A percentile compares a stretch with the other conserved stretches of the same genome.
phyloP scores from a whole-genome alignment of 2,888 invertebrate genomes.

The Macaria liturata region DNA sequence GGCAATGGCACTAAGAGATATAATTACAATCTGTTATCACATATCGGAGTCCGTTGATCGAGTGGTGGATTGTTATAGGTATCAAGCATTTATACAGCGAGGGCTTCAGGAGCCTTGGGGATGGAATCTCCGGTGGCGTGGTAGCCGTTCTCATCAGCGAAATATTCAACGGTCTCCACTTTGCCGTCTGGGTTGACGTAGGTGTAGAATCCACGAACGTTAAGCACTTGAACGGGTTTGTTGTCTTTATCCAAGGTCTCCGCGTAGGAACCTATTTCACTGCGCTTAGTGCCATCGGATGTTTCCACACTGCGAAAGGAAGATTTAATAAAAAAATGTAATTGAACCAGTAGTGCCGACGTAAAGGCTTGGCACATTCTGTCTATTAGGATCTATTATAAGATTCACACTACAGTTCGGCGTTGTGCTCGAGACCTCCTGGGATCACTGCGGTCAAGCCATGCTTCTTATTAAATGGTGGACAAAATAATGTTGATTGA shows the following conservation, averaged over 20 bases:
- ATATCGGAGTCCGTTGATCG: not conserved
- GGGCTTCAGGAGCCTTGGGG: too few relatives aligned
- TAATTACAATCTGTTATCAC: too few relatives aligned
- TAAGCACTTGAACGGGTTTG: slow-evolving; percentile 80
- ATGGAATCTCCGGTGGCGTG: slow-evolving; percentile 75
- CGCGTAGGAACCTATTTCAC: slow-evolving; percentile 8
- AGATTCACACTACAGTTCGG: too few relatives aligned
- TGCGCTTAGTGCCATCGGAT: slow-evolving; percentile 5
- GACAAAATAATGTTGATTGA: too few relatives aligned
- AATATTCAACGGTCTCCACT: slow-evolving; percentile 76
- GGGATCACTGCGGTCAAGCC: too few relatives aligned
- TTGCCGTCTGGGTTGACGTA: slow-evolving; percentile 83
- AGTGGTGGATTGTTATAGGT: not conserved
- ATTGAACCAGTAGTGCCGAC: not conserved
- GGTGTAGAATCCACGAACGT: slow-evolving; percentile 83
- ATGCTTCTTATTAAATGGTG: too few relatives aligned
- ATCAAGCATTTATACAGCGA: not conserved
- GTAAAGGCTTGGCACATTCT: too few relatives aligned
- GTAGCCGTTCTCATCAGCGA: slow-evolving; percentile 86
- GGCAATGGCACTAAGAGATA: too few relatives aligned
- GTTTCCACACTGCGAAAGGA: slow-evolving; percentile 2
- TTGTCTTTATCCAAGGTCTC: slow-evolving; percentile 77
- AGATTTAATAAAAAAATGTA: not conserved
- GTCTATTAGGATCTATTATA: too few relatives aligned
- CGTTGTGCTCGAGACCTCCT: too few relatives aligned